phyloP scores from a whole-genome alignment of 2,888 invertebrate species.

The Drosophila longiperda region DNA sequence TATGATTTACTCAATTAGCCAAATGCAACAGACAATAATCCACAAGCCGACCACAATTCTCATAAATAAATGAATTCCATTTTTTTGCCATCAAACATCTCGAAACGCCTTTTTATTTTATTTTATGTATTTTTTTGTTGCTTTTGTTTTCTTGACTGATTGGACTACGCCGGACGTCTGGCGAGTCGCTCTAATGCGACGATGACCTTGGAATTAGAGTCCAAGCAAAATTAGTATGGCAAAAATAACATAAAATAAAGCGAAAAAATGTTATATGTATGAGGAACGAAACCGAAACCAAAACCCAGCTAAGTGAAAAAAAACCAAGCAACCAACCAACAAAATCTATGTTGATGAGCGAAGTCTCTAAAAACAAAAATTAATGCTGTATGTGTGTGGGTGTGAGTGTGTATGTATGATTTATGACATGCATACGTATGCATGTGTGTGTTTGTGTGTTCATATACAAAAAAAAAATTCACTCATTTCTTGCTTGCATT shows the following conservation, averaged over 20 bases:
- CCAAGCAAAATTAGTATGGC: conserved; percentile 46
- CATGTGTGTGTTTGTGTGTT: background rate
- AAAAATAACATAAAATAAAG: conserved; percentile 8
- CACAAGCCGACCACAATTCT: conserved; percentile 20
- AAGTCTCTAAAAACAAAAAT: conserved; percentile 19
- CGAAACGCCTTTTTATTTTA: conserved; percentile 38
- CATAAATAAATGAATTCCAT: conserved; percentile 51
- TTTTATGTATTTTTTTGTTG: background rate
- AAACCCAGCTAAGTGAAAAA: conserved; percentile 49
- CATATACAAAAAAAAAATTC: background rate
- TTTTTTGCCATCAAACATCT: conserved; percentile 40
- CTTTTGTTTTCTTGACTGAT: conserved; percentile 52
- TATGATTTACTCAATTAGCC: conserved; percentile 41
- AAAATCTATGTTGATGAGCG: conserved; percentile 25
- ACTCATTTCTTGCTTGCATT: conserved; percentile 21
- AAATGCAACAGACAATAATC: conserved; percentile 34
- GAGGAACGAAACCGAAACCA: conserved; percentile 37
- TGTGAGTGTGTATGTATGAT: conserved; percentile 14
- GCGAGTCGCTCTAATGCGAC: conserved; percentile 55
- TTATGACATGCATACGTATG: conserved; percentile 12
- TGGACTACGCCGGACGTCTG: conserved; percentile 31
- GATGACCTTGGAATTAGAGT: conserved; percentile 67
- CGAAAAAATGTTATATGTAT: background rate
- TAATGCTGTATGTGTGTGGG: background rate
- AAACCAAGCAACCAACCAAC: conserved; percentile 14